Evolutionary conservation across 2,888 invertebrate species (phyloP).

Genomic region (Catocala nupta): DNA sequence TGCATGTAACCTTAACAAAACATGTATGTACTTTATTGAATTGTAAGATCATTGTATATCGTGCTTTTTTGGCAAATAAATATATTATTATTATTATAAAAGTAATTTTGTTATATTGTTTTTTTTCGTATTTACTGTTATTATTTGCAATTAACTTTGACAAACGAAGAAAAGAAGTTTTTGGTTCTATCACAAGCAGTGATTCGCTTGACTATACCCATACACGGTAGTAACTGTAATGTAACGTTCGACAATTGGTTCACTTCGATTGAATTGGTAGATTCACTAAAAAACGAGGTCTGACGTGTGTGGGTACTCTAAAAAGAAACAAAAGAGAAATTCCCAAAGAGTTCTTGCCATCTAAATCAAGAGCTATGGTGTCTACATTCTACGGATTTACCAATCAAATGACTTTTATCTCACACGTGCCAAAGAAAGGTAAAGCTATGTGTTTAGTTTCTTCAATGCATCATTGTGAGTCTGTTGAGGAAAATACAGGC

Average conservation of each 20-base stretch:
- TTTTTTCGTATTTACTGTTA: no score
- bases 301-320: no score
- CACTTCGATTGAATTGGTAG: conserved; percentile 29
- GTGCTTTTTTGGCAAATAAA: no score
- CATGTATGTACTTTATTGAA: no score
- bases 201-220: conserved; percentile 26
- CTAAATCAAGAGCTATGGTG: conserved; percentile 24
- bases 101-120: no score
- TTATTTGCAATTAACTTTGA: conserved; percentile 4
- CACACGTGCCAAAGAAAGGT: conserved; percentile 33
- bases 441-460: conserved; percentile 34
- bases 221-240: conserved; percentile 27
- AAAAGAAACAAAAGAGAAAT: not conserved
- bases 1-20: no score
- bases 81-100: no score
- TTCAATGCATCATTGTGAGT: conserved; percentile 31
- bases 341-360: conserved; percentile 18
- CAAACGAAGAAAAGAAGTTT: conserved; percentile 30
- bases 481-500: conserved; percentile 5
- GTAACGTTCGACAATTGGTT: conserved; percentile 33
- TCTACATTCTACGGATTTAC: conserved; percentile 31
- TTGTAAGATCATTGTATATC: no score
- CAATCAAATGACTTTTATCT: conserved; percentile 24
- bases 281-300: conserved; percentile 19
- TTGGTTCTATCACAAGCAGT: conserved; percentile 30